phyloP scores from a whole-genome alignment of 2,113 vertebrate genomes.

The Hassar affinis region DNA sequence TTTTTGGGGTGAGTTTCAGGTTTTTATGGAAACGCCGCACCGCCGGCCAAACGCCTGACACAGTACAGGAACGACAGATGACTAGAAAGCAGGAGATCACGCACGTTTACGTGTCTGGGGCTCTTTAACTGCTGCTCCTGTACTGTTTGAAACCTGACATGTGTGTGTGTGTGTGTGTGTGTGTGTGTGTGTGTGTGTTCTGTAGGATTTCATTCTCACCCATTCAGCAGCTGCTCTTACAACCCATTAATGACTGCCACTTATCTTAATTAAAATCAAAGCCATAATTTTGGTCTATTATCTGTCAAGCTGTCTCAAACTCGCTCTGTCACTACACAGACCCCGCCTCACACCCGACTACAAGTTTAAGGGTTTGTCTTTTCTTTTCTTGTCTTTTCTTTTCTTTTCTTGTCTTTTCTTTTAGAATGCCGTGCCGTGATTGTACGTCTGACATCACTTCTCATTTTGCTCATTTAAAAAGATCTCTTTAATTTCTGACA shows the following conservation, averaged over 20 bases:
- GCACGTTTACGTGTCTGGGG: no score
- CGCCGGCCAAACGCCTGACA: no score
- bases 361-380: not conserved
- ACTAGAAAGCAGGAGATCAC: no score
- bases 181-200: no score
- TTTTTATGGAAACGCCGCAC: no score
- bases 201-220: not conserved
- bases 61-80: no score
- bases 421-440: not conserved
- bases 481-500: not conserved
- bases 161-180: no score
- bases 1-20: no score
- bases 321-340: not conserved
- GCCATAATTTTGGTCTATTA: slow-evolving; percentile 8
- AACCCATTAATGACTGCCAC: not conserved
- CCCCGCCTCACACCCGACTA: not conserved
- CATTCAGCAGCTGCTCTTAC: not conserved
- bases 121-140: no score
- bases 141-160: no score
- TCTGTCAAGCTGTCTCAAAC: not conserved
- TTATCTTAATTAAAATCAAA: slow-evolving; percentile 20
- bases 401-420: not conserved
- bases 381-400: no score
- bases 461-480: not conserved
- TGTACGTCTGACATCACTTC: not conserved